phyloP scores from a whole-genome alignment of 2,888 invertebrate genomes.

The Tetrapedia diversipes region DNA sequence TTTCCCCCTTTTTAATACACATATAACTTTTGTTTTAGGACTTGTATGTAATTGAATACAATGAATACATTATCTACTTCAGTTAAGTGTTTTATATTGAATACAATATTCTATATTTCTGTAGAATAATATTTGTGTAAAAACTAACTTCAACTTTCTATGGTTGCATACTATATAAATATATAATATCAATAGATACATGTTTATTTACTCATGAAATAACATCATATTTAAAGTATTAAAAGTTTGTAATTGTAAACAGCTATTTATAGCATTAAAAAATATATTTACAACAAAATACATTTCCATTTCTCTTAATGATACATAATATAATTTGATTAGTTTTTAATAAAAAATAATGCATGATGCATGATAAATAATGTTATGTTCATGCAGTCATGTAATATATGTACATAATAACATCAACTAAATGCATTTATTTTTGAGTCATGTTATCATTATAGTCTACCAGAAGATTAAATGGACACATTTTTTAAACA shows the following conservation, averaged over 20 bases:
- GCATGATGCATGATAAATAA: background rate
- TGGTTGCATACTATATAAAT: background rate
- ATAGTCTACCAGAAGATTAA: background rate
- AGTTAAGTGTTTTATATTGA: background rate
- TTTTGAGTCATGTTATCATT: too few species aligned
- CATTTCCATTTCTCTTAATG: background rate
- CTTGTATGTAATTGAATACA: conserved; percentile 74
- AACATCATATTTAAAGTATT: background rate
- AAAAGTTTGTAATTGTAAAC: background rate
- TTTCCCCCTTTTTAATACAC: background rate
- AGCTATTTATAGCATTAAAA: background rate
- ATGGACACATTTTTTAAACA: background rate
- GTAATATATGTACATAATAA: too few species aligned
- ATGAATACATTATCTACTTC: background rate
- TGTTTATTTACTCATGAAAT: background rate
- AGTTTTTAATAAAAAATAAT: background rate
- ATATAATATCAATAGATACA: background rate
- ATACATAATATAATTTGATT: conserved; percentile 21
- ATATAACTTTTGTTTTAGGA: conserved; percentile 63
- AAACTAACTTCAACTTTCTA: background rate
- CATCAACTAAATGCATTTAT: too few species aligned
- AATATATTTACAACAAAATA: background rate
- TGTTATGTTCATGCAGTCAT: conserved; percentile 11
- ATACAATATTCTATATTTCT: conserved; percentile 10
- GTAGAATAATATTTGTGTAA: background rate